Evolutionary conservation across 2,888 invertebrate species (phyloP).

Genomic region (Smittia aterrima): DNA sequence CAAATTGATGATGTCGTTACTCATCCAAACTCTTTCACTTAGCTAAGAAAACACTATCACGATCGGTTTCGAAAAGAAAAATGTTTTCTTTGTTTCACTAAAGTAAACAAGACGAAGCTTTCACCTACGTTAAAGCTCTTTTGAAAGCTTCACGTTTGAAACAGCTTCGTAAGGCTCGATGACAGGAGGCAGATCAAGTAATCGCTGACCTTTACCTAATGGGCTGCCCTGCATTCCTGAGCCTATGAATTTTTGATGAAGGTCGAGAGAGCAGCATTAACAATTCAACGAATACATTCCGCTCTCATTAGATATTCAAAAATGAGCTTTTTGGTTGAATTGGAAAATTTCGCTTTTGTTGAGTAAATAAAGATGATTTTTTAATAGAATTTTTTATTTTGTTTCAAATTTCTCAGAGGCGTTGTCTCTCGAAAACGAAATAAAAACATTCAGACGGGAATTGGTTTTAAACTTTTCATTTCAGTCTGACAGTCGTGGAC

Average conservation of each 20-base stretch:
- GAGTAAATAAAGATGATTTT: not conserved
- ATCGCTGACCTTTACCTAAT: not conserved
- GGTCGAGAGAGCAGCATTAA: not conserved
- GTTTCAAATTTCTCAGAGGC: not conserved
- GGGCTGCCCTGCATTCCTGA: not conserved
- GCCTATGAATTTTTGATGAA: constrained; percentile 5
- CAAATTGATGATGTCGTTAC: no score
- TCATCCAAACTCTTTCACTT: no score
- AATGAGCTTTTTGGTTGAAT: not conserved
- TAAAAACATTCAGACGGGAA: no score
- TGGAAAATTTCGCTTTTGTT: not conserved
- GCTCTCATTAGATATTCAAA: not conserved
- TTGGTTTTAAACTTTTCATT: no score
- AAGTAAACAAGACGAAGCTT: not conserved
- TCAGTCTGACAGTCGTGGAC: not conserved
- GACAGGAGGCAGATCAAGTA: not conserved
- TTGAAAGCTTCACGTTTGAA: no score
- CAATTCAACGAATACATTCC: not conserved
- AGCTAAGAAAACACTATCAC: no score
- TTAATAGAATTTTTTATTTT: constrained; percentile 1
- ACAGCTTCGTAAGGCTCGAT: not conserved
- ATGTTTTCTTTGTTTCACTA: not conserved
- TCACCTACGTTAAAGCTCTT: not conserved
- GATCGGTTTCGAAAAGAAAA: not conserved
- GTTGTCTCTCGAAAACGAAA: no score